Percentiles rank a stretch among this genome's conserved stretches.
These are phyloP conservation scores for Tridacna gigas DNA, from an alignment of 2,888 invertebrate species.

Conservation along the genomic window DNA sequence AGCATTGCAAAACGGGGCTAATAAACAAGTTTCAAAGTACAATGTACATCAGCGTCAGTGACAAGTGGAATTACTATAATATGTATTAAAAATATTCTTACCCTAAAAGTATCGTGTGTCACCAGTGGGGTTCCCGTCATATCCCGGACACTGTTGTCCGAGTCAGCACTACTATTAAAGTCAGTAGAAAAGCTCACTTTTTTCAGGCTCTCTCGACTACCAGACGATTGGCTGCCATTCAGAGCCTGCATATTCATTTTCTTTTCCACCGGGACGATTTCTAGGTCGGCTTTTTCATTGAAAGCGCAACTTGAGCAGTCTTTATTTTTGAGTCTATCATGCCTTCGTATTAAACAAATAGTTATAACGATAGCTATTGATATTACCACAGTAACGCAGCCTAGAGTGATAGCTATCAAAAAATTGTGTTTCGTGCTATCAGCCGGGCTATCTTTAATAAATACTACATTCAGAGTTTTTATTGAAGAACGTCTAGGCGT, in stretches of 20 bases:
- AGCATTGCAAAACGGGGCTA: too few species aligned
- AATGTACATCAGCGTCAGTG: too few species aligned
- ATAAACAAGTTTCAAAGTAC: too few species aligned
- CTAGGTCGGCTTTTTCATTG: slow-evolving; percentile 43
- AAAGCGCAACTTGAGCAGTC: slow-evolving; percentile 28
- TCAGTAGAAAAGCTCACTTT: slow-evolving; percentile 63
- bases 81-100: slow-evolving; percentile 35
- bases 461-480: slow-evolving; percentile 42
- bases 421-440: slow-evolving; percentile 53
- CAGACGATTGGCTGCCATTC: slow-evolving; percentile 36
- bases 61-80: too few species aligned
- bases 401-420: slow-evolving; percentile 58
- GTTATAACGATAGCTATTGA: slow-evolving; percentile 61
- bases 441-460: slow-evolving; percentile 32
- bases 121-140: slow-evolving; percentile 51
- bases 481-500: slow-evolving; percentile 32
- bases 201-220: slow-evolving; percentile 61
- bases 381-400: slow-evolving; percentile 60
- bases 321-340: slow-evolving; percentile 46
- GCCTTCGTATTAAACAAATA: slow-evolving; percentile 58
- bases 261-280: slow-evolving; percentile 47
- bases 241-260: slow-evolving; percentile 38
- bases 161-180: slow-evolving; percentile 48
- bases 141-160: slow-evolving; percentile 46
- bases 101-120: slow-evolving; percentile 49